A percentile compares a stretch with the other conserved stretches of the same genome.
phyloP scores from a whole-genome alignment of 2,113 vertebrate genomes.

The Taurulus bubalis region DNA sequence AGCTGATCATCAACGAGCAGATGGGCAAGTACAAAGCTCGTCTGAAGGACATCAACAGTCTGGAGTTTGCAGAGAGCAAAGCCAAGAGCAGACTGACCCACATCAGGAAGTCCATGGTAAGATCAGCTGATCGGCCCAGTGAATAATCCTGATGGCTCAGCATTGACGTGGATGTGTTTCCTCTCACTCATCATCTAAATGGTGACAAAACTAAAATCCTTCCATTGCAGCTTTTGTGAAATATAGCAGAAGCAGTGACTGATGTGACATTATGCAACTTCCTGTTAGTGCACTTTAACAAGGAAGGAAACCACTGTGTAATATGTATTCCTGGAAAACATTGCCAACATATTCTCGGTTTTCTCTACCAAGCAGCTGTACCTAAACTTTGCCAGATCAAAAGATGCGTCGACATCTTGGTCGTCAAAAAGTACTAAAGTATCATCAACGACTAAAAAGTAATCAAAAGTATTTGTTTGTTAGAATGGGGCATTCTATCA shows the following conservation, averaged over 20 bases:
- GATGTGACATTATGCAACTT: not conserved
- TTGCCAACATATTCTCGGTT: slow-evolving; percentile 9
- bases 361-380: not conserved
- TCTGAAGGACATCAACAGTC: slow-evolving; percentile 96
- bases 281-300: not conserved
- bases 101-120: slow-evolving; percentile 96
- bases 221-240: too few species aligned
- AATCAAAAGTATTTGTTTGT: not conserved
- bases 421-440: not conserved
- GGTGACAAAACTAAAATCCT: not conserved
- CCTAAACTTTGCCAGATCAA: not conserved
- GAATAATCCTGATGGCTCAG: not conserved
- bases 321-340: slow-evolving; percentile 1
- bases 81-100: slow-evolving; percentile 94
- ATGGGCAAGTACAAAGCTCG: slow-evolving; percentile 97
- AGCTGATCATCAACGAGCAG: slow-evolving; percentile 94
- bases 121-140: slow-evolving; percentile 46
- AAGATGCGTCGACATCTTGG: not conserved
- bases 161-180: not conserved
- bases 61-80: slow-evolving; percentile 98
- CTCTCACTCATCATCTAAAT: slow-evolving; percentile 33
- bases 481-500: not conserved
- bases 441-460: not conserved
- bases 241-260: not conserved
- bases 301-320: not conserved